phyloP scores from a whole-genome alignment of 2,113 vertebrate genomes.

The Psilopsiagon aurifrons region DNA sequence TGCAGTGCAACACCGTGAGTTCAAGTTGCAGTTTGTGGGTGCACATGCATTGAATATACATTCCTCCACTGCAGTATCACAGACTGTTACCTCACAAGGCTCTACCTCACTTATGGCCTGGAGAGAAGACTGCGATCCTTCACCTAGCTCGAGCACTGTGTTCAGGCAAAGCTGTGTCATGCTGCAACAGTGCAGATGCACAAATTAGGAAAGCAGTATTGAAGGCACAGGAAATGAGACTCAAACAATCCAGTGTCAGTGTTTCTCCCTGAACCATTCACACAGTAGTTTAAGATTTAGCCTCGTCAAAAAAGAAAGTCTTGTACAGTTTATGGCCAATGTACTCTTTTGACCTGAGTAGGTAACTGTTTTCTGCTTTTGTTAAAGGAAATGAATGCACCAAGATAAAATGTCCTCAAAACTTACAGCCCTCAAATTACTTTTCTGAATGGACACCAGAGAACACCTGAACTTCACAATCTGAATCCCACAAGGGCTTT shows the following conservation, averaged over 20 bases:
- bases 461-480: neutral
- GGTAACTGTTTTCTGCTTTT: neutral
- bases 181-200: neutral
- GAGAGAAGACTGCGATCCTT: neutral
- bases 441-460: neutral
- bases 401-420: neutral
- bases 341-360: neutral
- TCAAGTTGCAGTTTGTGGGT: neutral
- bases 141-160: neutral
- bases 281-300: neutral
- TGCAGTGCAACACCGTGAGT: neutral
- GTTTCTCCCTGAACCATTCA: neutral
- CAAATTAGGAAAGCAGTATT: neutral
- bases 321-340: neutral
- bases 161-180: neutral
- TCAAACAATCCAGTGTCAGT: neutral
- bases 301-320: neutral
- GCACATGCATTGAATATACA: neutral
- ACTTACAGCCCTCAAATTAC: neutral
- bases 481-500: neutral
- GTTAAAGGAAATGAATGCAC: neutral
- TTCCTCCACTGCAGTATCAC: neutral
- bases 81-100: neutral
- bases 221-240: neutral
- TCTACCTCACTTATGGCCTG: rapidly evolving